These are phyloP conservation scores for Eristalinus aeneus DNA, from an alignment of 2,888 invertebrate species.

Conservation along the genomic window DNA sequence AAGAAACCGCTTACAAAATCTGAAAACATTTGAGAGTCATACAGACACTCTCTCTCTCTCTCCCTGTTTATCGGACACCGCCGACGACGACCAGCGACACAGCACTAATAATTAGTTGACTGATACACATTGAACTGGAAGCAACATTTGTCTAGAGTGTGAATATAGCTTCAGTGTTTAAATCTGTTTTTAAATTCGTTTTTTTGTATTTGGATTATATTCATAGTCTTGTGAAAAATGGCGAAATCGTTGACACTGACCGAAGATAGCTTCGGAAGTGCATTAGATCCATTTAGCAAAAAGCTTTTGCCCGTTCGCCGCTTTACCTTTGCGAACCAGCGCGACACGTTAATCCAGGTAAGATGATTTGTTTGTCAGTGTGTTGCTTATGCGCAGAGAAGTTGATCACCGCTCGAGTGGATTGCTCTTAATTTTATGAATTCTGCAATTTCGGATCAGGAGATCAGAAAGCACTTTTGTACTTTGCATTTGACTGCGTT, in stretches of 20 bases:
- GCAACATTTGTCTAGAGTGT: not conserved
- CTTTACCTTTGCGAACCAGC: slow-evolving; percentile 75
- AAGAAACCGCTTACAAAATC: not conserved
- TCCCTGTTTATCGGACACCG: not conserved
- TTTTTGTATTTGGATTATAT: too few relatives aligned
- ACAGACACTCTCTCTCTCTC: not conserved
- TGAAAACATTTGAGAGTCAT: not conserved
- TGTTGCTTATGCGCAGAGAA: not conserved
- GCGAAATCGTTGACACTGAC: slow-evolving; percentile 75
- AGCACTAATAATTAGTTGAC: not conserved
- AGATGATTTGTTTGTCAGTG: slow-evolving; percentile 14
- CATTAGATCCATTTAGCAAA: slow-evolving; percentile 76
- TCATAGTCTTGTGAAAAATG: not conserved
- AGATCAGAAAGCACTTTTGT: not conserved
- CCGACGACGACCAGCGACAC: not conserved
- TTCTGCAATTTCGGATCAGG: not conserved
- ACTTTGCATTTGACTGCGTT: too few relatives aligned
- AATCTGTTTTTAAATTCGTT: not conserved
- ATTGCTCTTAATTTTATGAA: not conserved
- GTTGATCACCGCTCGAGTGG: not conserved
- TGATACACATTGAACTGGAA: not conserved
- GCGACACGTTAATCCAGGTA: slow-evolving; percentile 76
- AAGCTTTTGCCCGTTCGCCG: slow-evolving; percentile 75
- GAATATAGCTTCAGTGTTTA: not conserved
- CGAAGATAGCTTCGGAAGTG: slow-evolving; percentile 78